Conservation (phyloP, 2,888 invertebrate species). For the Eilema depressum region DNA sequence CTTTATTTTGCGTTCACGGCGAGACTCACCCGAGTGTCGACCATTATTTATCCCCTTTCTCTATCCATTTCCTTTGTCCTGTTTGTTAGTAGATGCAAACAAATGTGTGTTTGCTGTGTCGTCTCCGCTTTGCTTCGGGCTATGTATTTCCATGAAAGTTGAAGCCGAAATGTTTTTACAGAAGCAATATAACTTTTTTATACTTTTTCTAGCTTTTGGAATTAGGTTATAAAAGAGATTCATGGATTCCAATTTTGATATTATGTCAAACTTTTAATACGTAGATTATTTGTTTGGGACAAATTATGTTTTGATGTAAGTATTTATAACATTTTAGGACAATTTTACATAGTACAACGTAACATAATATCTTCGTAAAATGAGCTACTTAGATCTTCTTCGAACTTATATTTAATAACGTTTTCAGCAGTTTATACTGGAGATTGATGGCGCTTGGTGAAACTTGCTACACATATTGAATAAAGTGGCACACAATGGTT, state of each 20-base stretch:
- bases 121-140: conserved; percentile 56
- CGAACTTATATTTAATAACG: too few species aligned
- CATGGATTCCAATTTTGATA: conserved; percentile 29
- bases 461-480: too few species aligned
- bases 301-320: conserved; percentile 30
- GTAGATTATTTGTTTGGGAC: conserved; percentile 43
- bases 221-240: conserved; percentile 39
- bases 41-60: conserved; percentile 74
- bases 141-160: conserved; percentile 63
- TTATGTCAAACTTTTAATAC: conserved; percentile 35
- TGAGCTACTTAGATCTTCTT: too few species aligned
- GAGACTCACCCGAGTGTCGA: conserved; percentile 49
- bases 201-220: conserved; percentile 47
- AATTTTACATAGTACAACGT: neutral
- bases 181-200: conserved; percentile 60
- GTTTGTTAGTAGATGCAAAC: conserved; percentile 69
- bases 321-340: too few species aligned
- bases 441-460: too few species aligned
- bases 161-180: conserved; percentile 54
- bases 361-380: neutral
- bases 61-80: conserved; percentile 74
- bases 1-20: conserved; percentile 57
- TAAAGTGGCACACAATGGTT: too few species aligned
- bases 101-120: conserved; percentile 72
- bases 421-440: too few species aligned